phyloP scores from a whole-genome alignment of 2,888 invertebrate genomes.

The Coleophora deauratella region DNA sequence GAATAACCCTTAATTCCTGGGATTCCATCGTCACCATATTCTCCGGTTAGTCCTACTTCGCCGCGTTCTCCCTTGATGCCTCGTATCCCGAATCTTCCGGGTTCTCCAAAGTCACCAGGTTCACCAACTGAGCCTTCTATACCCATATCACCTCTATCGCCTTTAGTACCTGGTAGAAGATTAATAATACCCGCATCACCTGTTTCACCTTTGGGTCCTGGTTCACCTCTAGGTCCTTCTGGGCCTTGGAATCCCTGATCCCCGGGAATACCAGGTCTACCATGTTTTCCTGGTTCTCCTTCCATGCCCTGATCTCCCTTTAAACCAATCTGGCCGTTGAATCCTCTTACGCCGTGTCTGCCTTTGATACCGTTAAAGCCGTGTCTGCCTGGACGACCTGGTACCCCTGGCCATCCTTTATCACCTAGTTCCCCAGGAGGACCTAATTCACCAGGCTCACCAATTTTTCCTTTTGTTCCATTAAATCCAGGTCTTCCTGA shows the following conservation, averaged over 20 bases:
- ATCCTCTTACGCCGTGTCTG: conserved; percentile 69
- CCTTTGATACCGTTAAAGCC: conserved; percentile 62
- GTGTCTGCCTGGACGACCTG: conserved; percentile 73
- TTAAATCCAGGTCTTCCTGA: conserved; percentile 58
- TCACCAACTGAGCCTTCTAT: conserved; percentile 74
- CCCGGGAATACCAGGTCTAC: conserved; percentile 73
- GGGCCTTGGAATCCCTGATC: conserved; percentile 52
- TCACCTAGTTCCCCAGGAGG: conserved; percentile 63
- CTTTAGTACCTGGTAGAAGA: conserved; percentile 50
- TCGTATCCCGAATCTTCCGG: conserved; percentile 71
- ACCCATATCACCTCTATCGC: conserved; percentile 69
- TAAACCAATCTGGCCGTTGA: conserved; percentile 41
- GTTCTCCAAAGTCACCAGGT: conserved; percentile 71
- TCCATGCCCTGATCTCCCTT: conserved; percentile 48
- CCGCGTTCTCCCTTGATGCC: conserved; percentile 75
- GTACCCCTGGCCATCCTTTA: conserved; percentile 63
- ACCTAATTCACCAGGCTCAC: conserved; percentile 69
- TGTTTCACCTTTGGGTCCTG: conserved; percentile 63
- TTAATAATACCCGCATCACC: conserved; percentile 46
- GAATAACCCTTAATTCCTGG: conserved; percentile 70
- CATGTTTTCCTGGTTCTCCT: conserved; percentile 62
- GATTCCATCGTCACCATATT: conserved; percentile 64
- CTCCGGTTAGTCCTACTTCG: conserved; percentile 67
- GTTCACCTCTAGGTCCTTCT: conserved; percentile 64
- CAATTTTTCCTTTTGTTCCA: conserved; percentile 74